Conservation (phyloP, 2,888 invertebrate species). For the Protodeltote pygarga region DNA sequence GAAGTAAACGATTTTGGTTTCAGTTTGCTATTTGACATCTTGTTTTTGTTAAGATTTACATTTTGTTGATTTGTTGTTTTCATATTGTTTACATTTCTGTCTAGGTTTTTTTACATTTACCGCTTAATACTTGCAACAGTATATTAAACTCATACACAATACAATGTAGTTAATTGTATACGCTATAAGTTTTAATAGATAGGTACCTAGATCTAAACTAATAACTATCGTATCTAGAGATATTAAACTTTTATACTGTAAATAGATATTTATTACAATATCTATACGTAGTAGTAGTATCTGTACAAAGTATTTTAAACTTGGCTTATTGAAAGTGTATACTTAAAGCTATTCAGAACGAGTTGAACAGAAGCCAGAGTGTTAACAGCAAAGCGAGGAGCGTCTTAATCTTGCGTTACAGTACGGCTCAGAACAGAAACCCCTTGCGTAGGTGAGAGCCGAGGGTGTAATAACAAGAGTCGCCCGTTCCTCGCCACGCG, state of each 20-base stretch:
- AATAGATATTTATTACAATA: too few relatives aligned
- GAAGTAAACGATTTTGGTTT: conserved; percentile 76
- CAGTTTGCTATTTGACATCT: conserved; percentile 71
- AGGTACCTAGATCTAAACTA: too few relatives aligned
- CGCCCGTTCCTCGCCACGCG: conserved; percentile 61
- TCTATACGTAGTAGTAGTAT: too few relatives aligned
- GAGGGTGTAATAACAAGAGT: conserved; percentile 85
- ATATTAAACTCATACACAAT: too few relatives aligned
- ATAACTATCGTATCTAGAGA: too few relatives aligned
- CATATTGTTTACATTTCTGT: conserved; percentile 1
- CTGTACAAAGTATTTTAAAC: conserved; percentile 49
- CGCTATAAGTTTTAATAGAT: too few relatives aligned
- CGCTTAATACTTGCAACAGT: too few relatives aligned
- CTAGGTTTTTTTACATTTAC: conserved; percentile 10
- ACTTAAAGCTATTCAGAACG: conserved; percentile 68
- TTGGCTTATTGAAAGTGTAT: conserved; percentile 59
- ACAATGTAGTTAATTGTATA: too few relatives aligned
- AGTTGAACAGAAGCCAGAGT: conserved; percentile 71
- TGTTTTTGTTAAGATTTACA: conserved; percentile 58
- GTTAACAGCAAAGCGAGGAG: conserved; percentile 78
- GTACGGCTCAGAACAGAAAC: conserved; percentile 75
- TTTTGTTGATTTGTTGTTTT: conserved; percentile 37
- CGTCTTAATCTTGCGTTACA: conserved; percentile 83
- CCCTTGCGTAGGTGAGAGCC: conserved; percentile 84
- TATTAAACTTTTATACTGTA: too few relatives aligned